phyloP scores from a whole-genome alignment of 2,888 invertebrate species.

The Ornithoptera alexandrae region DNA sequence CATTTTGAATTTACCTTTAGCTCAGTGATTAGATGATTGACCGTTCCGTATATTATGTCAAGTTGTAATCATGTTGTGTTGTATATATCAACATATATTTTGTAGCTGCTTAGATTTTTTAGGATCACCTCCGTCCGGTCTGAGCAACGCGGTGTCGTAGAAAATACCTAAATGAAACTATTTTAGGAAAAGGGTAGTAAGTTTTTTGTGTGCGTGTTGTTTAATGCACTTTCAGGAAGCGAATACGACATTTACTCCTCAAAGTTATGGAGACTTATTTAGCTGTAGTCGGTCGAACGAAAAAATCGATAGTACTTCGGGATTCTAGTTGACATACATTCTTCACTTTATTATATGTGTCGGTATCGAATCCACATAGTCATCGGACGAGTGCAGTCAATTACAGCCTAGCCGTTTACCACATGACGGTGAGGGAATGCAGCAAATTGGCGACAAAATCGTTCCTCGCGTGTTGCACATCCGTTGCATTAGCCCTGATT shows the following conservation, averaged over 20 bases:
- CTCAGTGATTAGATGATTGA: too few relatives aligned
- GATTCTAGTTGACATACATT: neutral
- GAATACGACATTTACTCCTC: too few relatives aligned
- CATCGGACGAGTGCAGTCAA: constrained; percentile 27
- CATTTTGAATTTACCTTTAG: neutral
- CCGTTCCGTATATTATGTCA: too few relatives aligned
- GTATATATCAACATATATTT: too few relatives aligned
- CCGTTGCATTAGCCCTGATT: constrained; percentile 31
- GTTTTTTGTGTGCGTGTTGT: too few relatives aligned
- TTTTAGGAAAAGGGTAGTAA: too few relatives aligned
- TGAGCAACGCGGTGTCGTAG: too few relatives aligned
- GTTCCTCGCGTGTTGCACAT: constrained; percentile 30
- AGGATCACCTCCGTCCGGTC: too few relatives aligned
- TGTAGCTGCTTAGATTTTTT: too few relatives aligned
- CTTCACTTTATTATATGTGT: neutral
- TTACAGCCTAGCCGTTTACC: constrained; percentile 27
- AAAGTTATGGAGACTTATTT: neutral
- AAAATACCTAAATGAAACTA: too few relatives aligned
- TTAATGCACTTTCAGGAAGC: too few relatives aligned
- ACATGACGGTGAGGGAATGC: constrained; percentile 35
- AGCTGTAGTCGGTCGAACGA: neutral
- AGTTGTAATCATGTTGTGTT: too few relatives aligned
- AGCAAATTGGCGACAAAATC: constrained; percentile 36
- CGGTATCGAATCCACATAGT: constrained; percentile 20
- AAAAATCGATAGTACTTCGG: neutral